Evolutionary conservation across 2,113 vertebrate genomes (phyloP).

Genomic region (Strix uralensis): DNA sequence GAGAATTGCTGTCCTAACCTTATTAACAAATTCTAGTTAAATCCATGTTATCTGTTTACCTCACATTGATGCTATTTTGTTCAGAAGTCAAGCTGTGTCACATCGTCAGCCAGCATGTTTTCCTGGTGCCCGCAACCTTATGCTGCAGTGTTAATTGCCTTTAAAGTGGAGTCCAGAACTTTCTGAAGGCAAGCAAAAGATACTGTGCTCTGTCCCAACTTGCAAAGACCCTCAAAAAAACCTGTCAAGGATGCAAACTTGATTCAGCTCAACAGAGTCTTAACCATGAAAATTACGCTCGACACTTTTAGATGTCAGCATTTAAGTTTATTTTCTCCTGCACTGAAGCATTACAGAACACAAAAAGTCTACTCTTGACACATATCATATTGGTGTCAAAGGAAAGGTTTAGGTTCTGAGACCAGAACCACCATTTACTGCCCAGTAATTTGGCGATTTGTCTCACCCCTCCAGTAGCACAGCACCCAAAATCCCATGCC

Average conservation of each 20-base stretch:
- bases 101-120: fast-evolving
- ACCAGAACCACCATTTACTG: not conserved
- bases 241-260: not conserved
- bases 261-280: not conserved
- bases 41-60: not conserved
- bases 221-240: not conserved
- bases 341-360: not conserved
- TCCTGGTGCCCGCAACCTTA: not conserved
- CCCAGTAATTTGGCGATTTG: not conserved
- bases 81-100: not conserved
- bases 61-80: not conserved
- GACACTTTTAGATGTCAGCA: not conserved
- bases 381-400: not conserved
- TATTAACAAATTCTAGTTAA: not conserved
- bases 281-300: not conserved
- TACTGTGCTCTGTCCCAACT: not conserved
- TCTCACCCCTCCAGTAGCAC: not conserved
- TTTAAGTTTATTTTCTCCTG: not conserved
- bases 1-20: not conserved
- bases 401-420: not conserved
- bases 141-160: not conserved
- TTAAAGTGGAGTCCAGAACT: not conserved
- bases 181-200: not conserved
- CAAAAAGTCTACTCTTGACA: not conserved
- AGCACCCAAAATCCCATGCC: not conserved